phyloP scores from a whole-genome alignment of 2,888 invertebrate species.

The Eubasilissa splendida region DNA sequence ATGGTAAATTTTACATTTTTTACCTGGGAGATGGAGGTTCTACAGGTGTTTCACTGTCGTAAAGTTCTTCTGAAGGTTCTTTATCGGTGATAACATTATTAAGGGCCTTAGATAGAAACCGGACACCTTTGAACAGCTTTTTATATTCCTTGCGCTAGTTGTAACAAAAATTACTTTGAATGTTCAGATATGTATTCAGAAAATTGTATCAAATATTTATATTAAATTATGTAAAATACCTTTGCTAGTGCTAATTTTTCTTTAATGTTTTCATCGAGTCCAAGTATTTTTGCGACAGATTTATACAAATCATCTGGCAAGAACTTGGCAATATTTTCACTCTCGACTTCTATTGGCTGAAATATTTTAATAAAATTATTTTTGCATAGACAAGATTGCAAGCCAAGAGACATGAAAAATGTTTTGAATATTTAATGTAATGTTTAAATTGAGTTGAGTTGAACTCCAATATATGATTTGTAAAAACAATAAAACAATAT shows the following conservation, averaged over 20 bases:
- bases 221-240: conserved; percentile 26
- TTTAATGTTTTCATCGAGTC: conserved; percentile 56
- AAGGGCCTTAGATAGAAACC: conserved; percentile 50
- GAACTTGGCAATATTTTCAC: conserved; percentile 63
- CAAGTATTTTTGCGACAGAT: conserved; percentile 55
- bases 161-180: background rate
- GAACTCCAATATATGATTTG: too few relatives aligned
- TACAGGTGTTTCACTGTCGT: conserved; percentile 50
- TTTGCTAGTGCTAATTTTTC: conserved; percentile 52
- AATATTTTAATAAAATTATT: background rate
- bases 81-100: conserved; percentile 44
- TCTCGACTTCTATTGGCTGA: conserved; percentile 61
- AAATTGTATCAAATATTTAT: background rate
- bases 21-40: conserved; percentile 57
- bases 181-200: background rate
- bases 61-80: conserved; percentile 47
- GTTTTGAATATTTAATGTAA: too few relatives aligned
- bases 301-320: conserved; percentile 65
- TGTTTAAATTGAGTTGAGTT: too few relatives aligned
- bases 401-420: too few relatives aligned
- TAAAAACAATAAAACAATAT: too few relatives aligned
- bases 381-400: too few relatives aligned
- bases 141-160: conserved; percentile 52
- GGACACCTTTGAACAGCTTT: conserved; percentile 53
- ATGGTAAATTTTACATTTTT: background rate